Conservation (phyloP, 2,888 invertebrate species). For the Acanthosepion esculentum region DNA sequence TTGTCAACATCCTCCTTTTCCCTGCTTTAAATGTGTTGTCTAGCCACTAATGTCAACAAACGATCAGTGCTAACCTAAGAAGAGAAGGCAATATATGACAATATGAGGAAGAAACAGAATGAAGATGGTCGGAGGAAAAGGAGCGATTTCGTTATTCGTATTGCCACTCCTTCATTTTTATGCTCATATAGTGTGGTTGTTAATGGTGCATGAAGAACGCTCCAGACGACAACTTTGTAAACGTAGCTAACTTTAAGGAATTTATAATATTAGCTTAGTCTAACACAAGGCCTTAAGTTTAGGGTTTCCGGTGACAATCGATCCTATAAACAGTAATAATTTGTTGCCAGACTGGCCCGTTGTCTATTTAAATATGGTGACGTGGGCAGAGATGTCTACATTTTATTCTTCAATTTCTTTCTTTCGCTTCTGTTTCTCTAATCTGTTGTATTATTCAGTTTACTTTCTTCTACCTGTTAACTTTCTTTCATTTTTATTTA, state of each 20-base stretch:
- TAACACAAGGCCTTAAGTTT: too few species aligned
- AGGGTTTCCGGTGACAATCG: too few species aligned
- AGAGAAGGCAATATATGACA: background rate
- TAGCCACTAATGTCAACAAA: background rate
- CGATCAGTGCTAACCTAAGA: background rate
- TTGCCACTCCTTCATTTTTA: background rate
- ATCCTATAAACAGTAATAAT: too few species aligned
- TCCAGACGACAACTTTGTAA: background rate
- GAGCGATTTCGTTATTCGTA: background rate
- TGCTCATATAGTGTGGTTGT: background rate
- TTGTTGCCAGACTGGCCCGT: too few species aligned
- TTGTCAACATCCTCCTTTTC: too few species aligned
- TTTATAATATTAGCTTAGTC: too few species aligned
- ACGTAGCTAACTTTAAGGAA: too few species aligned
- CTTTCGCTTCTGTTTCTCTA: background rate
- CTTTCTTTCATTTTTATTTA: background rate
- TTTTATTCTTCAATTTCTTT: background rate
- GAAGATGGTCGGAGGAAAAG: background rate
- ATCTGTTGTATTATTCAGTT: background rate
- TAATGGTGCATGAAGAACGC: slow-evolving; percentile 50
- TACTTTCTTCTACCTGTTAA: background rate
- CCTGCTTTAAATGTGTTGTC: too few species aligned
- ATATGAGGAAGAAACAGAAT: background rate
- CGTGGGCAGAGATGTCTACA: too few species aligned
- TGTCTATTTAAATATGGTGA: too few species aligned